These are phyloP conservation scores for Holcopasites calliopsidis DNA, from an alignment of 1,140 invertebrate genomes.

Conservation along the genomic window DNA sequence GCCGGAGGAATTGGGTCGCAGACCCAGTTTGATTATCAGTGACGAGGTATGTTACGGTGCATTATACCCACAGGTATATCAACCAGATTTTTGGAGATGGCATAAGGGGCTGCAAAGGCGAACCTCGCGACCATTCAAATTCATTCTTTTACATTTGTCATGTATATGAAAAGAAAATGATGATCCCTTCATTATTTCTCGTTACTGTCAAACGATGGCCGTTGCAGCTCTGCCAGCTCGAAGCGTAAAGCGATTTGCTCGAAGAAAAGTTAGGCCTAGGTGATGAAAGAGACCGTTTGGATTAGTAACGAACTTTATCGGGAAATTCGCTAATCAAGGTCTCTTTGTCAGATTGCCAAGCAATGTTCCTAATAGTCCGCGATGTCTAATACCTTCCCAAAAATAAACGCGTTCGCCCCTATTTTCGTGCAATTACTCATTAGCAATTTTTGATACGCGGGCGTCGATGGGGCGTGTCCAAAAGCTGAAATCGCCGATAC, in stretches of 20 bases:
- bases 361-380: constrained; percentile 46
- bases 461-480: constrained; percentile 11
- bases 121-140: neutral
- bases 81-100: constrained; percentile 15
- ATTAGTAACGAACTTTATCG: constrained; percentile 12
- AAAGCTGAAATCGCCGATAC: constrained; percentile 13
- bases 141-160: no score
- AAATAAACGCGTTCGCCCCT: constrained; percentile 38
- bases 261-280: neutral
- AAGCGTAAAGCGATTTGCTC: constrained; percentile 17
- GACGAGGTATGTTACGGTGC: constrained; percentile 88
- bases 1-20: constrained; percentile 89
- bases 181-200: no score
- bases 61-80: constrained; percentile 40
- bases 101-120: constrained; percentile 13
- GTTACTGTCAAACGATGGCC: neutral
- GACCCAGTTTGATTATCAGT: constrained; percentile 93
- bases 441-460: constrained; percentile 16
- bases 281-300: neutral
- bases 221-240: constrained; percentile 16
- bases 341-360: constrained; percentile 56
- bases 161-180: no score
- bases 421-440: constrained; percentile 54
- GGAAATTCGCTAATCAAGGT: constrained; percentile 38
- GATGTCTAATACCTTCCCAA: constrained; percentile 23